phyloP scores from a whole-genome alignment of 1,140 invertebrate genomes.

The Maconellicoccus hirsutus region DNA sequence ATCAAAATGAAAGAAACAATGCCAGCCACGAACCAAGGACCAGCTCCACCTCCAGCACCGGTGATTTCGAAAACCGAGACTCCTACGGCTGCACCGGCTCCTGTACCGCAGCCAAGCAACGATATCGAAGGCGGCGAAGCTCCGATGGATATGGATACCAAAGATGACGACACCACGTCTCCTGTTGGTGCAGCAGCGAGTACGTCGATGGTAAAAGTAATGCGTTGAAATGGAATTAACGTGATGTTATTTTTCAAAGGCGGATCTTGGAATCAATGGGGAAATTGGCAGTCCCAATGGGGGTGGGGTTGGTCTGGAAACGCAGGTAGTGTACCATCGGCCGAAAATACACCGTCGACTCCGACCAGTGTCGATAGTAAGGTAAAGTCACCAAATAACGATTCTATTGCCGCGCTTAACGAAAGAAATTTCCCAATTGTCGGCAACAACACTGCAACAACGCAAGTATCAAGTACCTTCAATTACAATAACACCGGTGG shows the following conservation, averaged over 20 bases:
- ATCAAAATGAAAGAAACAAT: constrained; percentile 82
- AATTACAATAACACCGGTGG: constrained; percentile 3
- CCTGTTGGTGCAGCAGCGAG: background rate
- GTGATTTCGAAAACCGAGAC: constrained; percentile 33
- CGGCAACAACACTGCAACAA: background rate
- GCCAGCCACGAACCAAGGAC: constrained; percentile 31
- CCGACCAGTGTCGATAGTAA: background rate
- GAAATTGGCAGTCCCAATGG: constrained; percentile 49
- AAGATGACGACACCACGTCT: constrained; percentile 39
- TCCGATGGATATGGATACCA: constrained; percentile 69
- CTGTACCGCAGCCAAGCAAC: constrained; percentile 30
- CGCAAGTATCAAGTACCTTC: background rate
- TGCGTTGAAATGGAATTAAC: too few relatives aligned
- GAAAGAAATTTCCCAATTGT: background rate
- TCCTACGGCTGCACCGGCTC: constrained; percentile 35
- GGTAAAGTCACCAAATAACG: background rate
- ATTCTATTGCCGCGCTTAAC: background rate
- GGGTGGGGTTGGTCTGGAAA: constrained; percentile 34
- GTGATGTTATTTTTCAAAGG: too few relatives aligned
- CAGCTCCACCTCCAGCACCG: constrained; percentile 35
- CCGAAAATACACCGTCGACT: background rate
- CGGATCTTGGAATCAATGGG: constrained; percentile 24
- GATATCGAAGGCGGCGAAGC: constrained; percentile 57
- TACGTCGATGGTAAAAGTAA: too few relatives aligned
- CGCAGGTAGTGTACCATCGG: background rate